Evolutionary conservation across 1,140 invertebrate genomes (phyloP).

Genomic region (Euschistus heros): DNA sequence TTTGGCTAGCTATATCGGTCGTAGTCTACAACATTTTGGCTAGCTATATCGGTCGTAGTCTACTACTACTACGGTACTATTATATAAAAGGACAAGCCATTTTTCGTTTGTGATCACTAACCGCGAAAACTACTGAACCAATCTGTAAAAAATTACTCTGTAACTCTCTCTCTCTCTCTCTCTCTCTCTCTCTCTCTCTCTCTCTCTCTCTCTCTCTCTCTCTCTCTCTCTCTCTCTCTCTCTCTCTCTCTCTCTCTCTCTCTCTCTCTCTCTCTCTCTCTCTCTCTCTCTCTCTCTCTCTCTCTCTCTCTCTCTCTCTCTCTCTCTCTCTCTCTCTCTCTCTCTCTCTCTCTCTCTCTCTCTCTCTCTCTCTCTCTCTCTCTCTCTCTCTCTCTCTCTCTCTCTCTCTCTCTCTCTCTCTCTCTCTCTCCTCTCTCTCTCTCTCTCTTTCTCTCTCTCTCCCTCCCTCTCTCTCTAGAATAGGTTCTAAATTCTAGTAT

Average conservation of each 20-base stretch:
- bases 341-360: not conserved
- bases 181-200: not conserved
- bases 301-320: not conserved
- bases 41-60: too few species aligned
- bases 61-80: too few species aligned
- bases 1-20: too few species aligned
- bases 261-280: slow-evolving; percentile 3
- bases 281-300: not conserved
- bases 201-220: not conserved
- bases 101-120: too few species aligned
- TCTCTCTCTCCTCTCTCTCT: not conserved
- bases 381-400: not conserved
- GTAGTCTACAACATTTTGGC: too few species aligned
- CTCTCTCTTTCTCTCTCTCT: not conserved
- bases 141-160: too few species aligned
- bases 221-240: not conserved
- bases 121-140: too few species aligned
- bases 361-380: not conserved
- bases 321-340: not conserved
- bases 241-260: not conserved
- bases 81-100: too few species aligned
- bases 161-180: not conserved
- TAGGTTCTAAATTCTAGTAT: too few species aligned
- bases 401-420: not conserved
- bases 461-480: not conserved